A percentile compares a stretch with the other conserved stretches of the same genome.
These are phyloP conservation scores for Cydia splendana DNA, from an alignment of 1,140 invertebrate species.

Conservation along the genomic window DNA sequence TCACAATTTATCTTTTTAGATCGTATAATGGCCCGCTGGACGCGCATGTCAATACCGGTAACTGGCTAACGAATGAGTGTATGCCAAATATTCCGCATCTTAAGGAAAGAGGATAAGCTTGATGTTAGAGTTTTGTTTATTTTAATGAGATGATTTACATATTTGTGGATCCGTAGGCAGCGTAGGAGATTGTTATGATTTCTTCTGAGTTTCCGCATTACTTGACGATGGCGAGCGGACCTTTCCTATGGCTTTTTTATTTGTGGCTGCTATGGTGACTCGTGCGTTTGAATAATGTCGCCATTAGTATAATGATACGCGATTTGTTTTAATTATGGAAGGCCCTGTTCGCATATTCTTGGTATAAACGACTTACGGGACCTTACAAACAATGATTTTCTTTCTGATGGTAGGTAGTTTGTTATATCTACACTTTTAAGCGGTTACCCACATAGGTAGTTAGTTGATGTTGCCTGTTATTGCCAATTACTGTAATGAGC, in stretches of 20 bases:
- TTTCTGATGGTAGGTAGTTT: slow-evolving; percentile 4
- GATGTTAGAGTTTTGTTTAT: slow-evolving; percentile 53
- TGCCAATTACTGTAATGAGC: slow-evolving; percentile 38
- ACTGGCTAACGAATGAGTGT: slow-evolving; percentile 51
- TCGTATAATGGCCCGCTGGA: slow-evolving; percentile 6
- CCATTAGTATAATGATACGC: slow-evolving; percentile 9
- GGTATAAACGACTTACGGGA: slow-evolving; percentile 19
- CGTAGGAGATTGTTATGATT: not conserved
- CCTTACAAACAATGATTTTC: slow-evolving; percentile 10
- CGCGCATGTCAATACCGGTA: slow-evolving; percentile 54
- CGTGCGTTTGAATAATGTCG: slow-evolving; percentile 17
- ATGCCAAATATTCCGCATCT: slow-evolving; percentile 50
- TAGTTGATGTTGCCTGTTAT: slow-evolving; percentile 34
- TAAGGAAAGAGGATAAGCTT: slow-evolving; percentile 45
- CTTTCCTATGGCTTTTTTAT: not conserved
- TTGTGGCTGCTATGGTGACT: slow-evolving; percentile 10
- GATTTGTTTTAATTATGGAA: slow-evolving; percentile 1
- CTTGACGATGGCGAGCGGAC: not conserved
- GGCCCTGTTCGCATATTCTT: not conserved
- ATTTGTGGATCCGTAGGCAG: slow-evolving; percentile 53
- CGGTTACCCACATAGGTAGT: slow-evolving; percentile 2
- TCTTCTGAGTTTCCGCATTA: slow-evolving; percentile 15
- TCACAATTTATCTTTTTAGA: slow-evolving; percentile 29
- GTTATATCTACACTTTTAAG: slow-evolving; percentile 7
- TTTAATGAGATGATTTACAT: slow-evolving; percentile 60